These are phyloP conservation scores for Suricata suricatta DNA, from an alignment of 2,113 vertebrate genomes.

Conservation along the genomic window DNA sequence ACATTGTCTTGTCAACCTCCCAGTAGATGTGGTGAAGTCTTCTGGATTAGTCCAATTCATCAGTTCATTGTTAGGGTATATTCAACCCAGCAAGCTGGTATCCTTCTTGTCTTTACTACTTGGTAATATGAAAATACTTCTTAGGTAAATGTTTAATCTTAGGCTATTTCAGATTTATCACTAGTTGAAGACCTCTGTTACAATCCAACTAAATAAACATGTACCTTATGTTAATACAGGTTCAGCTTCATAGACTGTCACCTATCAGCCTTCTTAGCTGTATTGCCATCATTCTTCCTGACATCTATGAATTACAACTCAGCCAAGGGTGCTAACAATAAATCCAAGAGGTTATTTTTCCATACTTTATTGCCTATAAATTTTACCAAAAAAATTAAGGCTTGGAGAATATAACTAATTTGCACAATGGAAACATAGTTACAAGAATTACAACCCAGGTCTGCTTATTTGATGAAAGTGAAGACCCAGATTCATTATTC, in stretches of 20 bases:
- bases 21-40: neutral
- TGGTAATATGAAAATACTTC: neutral
- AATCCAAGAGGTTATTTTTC: neutral
- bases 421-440: neutral
- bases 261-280: neutral
- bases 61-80: neutral
- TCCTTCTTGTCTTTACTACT: neutral
- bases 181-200: neutral
- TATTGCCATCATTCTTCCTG: neutral
- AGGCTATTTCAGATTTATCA: neutral
- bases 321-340: neutral
- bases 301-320: neutral
- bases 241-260: neutral
- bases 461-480: neutral
- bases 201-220: neutral
- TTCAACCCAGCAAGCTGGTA: neutral
- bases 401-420: neutral
- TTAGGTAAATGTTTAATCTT: slow-evolving; percentile 18
- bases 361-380: neutral
- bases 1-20: neutral
- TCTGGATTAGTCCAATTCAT: neutral
- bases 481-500: neutral
- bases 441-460: neutral
- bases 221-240: neutral
- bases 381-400: neutral